Evolutionary conservation across 2,113 vertebrate species (phyloP).

Genomic region (Pelecanus crispus): DNA sequence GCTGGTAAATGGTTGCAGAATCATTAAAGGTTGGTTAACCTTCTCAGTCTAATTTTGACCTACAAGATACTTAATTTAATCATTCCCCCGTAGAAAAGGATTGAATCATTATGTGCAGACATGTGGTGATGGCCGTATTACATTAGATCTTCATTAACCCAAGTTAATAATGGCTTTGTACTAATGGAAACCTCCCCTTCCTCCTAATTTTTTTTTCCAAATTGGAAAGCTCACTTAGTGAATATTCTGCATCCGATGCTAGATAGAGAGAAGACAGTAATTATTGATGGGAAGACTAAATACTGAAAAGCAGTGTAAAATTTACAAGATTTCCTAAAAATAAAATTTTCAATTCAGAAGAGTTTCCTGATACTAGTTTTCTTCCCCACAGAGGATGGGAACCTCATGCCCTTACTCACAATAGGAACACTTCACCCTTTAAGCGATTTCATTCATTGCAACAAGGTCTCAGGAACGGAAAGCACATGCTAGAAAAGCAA

Average conservation of each 20-base stretch:
- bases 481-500: background rate
- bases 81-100: conserved; percentile 36
- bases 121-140: conserved; percentile 56
- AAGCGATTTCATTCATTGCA: background rate
- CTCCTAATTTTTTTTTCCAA: background rate
- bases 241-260: background rate
- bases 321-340: background rate
- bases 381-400: background rate
- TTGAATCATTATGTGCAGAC: conserved; percentile 46
- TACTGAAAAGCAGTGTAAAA: background rate
- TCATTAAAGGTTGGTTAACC: conserved; percentile 63
- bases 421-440: background rate
- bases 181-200: conserved; percentile 40
- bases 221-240: conserved; percentile 7
- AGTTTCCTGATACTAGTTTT: background rate
- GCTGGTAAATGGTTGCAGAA: conserved; percentile 48
- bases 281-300: background rate
- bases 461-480: background rate
- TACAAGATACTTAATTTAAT: conserved; percentile 63
- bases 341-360: background rate
- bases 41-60: conserved; percentile 58
- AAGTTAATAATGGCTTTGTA: conserved; percentile 50
- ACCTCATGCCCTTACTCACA: background rate
- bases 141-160: conserved; percentile 66
- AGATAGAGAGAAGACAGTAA: background rate